Base-by-base conservation (phyloP, 2,113 vertebrate genomes). In the Platichthys stellatus region DNA sequence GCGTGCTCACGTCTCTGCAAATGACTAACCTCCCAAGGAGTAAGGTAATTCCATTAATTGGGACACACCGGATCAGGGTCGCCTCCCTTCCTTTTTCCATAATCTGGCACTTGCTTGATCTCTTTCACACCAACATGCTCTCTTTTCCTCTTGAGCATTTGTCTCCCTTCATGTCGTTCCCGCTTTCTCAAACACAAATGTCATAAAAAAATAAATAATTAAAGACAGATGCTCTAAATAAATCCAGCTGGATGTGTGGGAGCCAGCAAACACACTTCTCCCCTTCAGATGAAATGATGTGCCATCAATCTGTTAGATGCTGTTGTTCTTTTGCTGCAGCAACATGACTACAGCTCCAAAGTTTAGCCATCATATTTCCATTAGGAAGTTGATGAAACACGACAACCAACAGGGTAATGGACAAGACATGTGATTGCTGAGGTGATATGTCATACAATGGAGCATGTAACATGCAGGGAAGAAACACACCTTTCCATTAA, bases 1-100 rank as follows among this genome's bases (percentile, higher is more conserved):
- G 81, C 80, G 75, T 81, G 57, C 81, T 84, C 85, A 73, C 74
- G 24, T 91, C 88, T 86, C 88, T 71, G 87, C 86, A 88, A 91
- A 92, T 91, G 88, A 92, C 88, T 87, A 92, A 88, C 82, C 86
- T 87, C 89, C 76, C 57, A 51, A 85, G 87, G 78, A 89, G 87
- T 78, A 83, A 81, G 75, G 85, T 89, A 85, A 93, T 93, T 93
- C 89, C 85, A 88, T 93, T 95, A 94, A 95, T 93, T 93, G 90
- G 89, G 80, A 88, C 76, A 75, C 71, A 76, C 82, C 73, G 88
- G 83, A 92, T 90, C 71, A 82, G 83, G 76, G 90, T 89, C 67
- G 13, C 71, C 63, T 77, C 64, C 24, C 63, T 70, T 84, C 85
- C 62, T 63, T 78, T 88, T 86, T 74, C 69, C 66, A 78, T 76